A percentile compares a stretch with the other conserved stretches of the same genome.
Evolutionary conservation across 2,888 invertebrate genomes (phyloP).

Genomic region (Caenorhabditis panamensis): DNA sequence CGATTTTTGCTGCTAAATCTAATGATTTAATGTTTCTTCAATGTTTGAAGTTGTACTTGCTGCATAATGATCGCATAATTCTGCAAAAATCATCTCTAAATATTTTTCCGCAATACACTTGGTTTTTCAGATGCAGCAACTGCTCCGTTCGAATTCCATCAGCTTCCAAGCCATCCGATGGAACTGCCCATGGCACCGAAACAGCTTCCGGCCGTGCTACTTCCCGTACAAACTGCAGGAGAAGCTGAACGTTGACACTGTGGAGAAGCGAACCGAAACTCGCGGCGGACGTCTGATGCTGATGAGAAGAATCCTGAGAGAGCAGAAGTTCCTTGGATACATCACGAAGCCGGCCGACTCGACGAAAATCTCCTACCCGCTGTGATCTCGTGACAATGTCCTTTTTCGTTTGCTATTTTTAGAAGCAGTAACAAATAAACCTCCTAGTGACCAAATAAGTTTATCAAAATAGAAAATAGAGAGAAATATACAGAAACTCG

Average conservation of each 20-base stretch:
- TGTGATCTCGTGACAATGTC: conserved; percentile 47
- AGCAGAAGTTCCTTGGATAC: conserved; percentile 77
- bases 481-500: conserved; percentile 4
- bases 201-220: conserved; percentile 76
- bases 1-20: too few species aligned
- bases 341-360: conserved; percentile 68
- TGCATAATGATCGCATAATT: not conserved
- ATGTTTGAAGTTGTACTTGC: too few species aligned
- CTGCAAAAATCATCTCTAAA: not conserved
- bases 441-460: not conserved
- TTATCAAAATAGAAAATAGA: not conserved
- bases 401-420: not conserved
- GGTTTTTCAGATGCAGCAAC: conserved; percentile 48
- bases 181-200: conserved; percentile 79
- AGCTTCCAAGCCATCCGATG: conserved; percentile 69
- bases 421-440: conserved; percentile 5
- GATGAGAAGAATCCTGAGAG: conserved; percentile 76
- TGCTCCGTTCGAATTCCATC: conserved; percentile 41
- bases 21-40: not conserved
- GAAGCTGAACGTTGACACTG: conserved; percentile 73
- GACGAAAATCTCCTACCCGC: conserved; percentile 68
- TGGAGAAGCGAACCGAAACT: conserved; percentile 72
- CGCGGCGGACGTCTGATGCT: conserved; percentile 75
- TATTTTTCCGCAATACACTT: not conserved
- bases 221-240: conserved; percentile 78